phyloP scores from a whole-genome alignment of 1,140 invertebrate species.

The Euura lappo region DNA sequence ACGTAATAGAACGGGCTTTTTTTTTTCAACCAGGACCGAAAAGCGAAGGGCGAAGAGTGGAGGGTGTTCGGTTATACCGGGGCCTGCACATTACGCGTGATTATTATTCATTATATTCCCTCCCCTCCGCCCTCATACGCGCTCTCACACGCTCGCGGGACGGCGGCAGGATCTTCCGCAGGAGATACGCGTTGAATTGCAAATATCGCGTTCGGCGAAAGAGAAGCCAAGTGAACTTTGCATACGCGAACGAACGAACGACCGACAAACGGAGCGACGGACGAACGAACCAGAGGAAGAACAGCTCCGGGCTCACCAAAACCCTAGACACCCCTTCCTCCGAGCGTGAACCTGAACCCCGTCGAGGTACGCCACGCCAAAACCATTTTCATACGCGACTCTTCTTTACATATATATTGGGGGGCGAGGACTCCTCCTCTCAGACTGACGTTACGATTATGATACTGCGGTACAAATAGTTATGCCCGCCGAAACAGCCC shows the following conservation, averaged over 20 bases:
- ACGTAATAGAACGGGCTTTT: slow-evolving; percentile 41
- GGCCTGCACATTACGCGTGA: slow-evolving; percentile 35
- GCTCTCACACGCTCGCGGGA: slow-evolving; percentile 9
- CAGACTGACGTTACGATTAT: slow-evolving; percentile 53
- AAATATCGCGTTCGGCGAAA: slow-evolving; percentile 30
- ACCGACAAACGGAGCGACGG: background rate
- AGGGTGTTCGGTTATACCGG: background rate
- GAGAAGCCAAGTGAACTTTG: slow-evolving; percentile 12
- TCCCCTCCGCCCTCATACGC: slow-evolving; percentile 28
- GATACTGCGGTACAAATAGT: slow-evolving; percentile 54
- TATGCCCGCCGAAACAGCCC: slow-evolving; percentile 47
- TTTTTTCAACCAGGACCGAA: too few species aligned
- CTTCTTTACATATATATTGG: slow-evolving; percentile 17
- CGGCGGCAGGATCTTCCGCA: slow-evolving; percentile 18
- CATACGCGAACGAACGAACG: background rate
- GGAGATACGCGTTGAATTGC: slow-evolving; percentile 40
- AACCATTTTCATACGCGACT: slow-evolving; percentile 8
- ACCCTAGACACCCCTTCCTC: slow-evolving; percentile 16
- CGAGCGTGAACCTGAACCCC: slow-evolving; percentile 4
- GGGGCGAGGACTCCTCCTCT: slow-evolving; percentile 28
- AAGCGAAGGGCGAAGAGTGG: slow-evolving; percentile 11
- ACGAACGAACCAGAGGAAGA: background rate
- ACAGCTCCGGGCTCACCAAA: background rate
- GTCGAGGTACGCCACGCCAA: background rate
- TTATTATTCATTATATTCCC: slow-evolving; percentile 58